Evolutionary conservation across 2,888 invertebrate genomes (phyloP).

Genomic region (Embidobia sp.): DNA sequence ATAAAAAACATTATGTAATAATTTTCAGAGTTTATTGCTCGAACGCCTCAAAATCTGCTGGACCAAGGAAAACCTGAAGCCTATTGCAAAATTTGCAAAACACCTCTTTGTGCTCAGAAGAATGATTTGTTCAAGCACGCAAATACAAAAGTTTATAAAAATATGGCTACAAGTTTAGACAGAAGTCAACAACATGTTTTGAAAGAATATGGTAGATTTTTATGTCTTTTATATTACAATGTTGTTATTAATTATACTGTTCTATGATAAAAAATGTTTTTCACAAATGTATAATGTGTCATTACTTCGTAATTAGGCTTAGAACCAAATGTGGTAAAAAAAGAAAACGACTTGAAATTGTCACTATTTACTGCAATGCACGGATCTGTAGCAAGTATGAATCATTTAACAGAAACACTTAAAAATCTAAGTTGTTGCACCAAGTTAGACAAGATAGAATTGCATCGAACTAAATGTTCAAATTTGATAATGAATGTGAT

Average conservation of each 20-base stretch:
- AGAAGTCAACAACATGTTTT: slow-evolving; percentile 1
- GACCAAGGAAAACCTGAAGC: slow-evolving; percentile 9
- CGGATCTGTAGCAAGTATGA: slow-evolving; percentile 4
- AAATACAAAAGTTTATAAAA: neutral
- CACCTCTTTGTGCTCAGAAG: slow-evolving; percentile 3
- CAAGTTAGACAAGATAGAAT: neutral
- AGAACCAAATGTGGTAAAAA: neutral
- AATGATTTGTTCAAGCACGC: slow-evolving; percentile 15
- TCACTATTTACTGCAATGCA: slow-evolving; percentile 21
- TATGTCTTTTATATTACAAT: no score
- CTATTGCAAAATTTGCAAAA: slow-evolving; percentile 16
- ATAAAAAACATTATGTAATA: no score
- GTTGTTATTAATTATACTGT: no score
- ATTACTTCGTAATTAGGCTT: neutral
- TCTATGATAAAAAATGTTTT: neutral
- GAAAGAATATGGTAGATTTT: no score
- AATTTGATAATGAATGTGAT: slow-evolving; percentile 65
- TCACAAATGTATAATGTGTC: neutral
- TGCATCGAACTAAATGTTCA: slow-evolving; percentile 61
- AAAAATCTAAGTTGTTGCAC: slow-evolving; percentile 3
- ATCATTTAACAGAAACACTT: slow-evolving; percentile 14
- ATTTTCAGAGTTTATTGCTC: neutral
- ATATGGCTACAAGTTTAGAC: neutral
- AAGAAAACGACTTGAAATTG: slow-evolving; percentile 10
- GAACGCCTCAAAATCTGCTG: neutral